Evolutionary conservation across 2,888 invertebrate genomes (phyloP).

Genomic region (Tholera decimalis): DNA sequence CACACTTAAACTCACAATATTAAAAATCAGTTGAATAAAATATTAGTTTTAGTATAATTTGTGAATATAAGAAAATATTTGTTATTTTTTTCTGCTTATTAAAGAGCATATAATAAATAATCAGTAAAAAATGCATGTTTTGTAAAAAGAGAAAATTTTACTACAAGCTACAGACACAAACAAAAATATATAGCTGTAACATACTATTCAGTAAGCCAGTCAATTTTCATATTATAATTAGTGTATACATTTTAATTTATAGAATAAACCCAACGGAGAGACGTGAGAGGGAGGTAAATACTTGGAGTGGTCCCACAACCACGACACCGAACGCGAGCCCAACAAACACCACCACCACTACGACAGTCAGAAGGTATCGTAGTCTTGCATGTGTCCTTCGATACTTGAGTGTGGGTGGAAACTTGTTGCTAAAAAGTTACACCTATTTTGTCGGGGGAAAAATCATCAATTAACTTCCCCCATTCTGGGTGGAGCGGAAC

Average conservation of each 20-base stretch:
- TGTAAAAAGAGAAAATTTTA: neutral
- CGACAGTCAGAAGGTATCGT: constrained; percentile 82
- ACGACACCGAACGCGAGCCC: constrained; percentile 71
- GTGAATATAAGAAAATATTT: neutral
- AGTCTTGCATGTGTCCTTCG: constrained; percentile 7
- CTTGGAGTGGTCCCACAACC: constrained; percentile 77
- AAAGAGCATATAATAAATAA: no score
- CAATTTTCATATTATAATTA: constrained; percentile 23
- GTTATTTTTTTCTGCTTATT: neutral
- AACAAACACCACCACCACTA: constrained; percentile 75
- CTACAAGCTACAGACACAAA: neutral
- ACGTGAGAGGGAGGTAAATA: constrained; percentile 81
- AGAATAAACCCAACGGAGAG: constrained; percentile 81
- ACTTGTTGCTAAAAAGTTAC: neutral
- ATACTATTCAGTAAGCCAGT: constrained; percentile 2
- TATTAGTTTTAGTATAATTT: neutral
- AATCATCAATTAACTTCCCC: no score
- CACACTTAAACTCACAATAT: constrained; percentile 1
- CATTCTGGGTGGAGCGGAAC: no score
- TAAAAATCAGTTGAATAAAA: neutral
- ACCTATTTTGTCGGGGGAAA: no score
- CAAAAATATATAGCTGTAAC: constrained; percentile 10
- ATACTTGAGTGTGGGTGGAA: neutral
- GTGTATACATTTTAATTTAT: constrained; percentile 46
- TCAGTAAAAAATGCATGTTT: constrained; percentile 28